Conservation (phyloP, 2,888 invertebrate species). For the Teleiodes luculella region DNA sequence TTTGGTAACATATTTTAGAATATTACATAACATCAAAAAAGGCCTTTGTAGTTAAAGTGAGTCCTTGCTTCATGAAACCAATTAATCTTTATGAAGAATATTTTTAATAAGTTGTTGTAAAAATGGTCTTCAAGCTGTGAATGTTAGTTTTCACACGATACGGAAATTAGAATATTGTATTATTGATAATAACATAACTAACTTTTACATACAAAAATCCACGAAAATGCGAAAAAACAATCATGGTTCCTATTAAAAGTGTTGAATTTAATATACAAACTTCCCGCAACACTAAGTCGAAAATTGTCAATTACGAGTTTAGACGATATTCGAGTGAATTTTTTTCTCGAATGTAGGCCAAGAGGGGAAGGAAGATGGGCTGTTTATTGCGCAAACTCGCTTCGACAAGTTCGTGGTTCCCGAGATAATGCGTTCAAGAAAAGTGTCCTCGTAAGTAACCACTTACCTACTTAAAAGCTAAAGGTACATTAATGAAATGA, state of each 20-base stretch:
- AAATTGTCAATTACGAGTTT: slow-evolving; percentile 50
- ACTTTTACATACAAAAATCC: not conserved
- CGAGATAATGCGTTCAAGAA: not conserved
- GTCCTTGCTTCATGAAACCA: too few relatives aligned
- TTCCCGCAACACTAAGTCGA: slow-evolving; percentile 26
- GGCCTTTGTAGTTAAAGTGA: too few relatives aligned
- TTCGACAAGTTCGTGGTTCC: slow-evolving; percentile 8
- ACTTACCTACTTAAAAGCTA: not conserved
- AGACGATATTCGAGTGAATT: slow-evolving; percentile 28
- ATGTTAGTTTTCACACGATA: too few relatives aligned
- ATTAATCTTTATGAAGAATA: too few relatives aligned
- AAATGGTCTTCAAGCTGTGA: too few relatives aligned
- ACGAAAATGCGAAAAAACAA: not conserved
- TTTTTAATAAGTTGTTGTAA: too few relatives aligned
- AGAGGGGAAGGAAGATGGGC: slow-evolving; percentile 1
- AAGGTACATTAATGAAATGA: not conserved
- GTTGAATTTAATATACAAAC: slow-evolving; percentile 30
- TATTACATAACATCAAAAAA: too few relatives aligned
- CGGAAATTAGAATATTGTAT: too few relatives aligned
- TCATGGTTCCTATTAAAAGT: slow-evolving; percentile 22
- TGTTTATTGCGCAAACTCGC: slow-evolving; percentile 7
- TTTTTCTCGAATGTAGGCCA: slow-evolving; percentile 2
- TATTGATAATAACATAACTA: too few relatives aligned
- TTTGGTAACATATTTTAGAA: too few relatives aligned
- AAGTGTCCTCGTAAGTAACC: not conserved